phyloP scores from a whole-genome alignment of 2,888 invertebrate genomes.

The Cordylochernes scorpioides region DNA sequence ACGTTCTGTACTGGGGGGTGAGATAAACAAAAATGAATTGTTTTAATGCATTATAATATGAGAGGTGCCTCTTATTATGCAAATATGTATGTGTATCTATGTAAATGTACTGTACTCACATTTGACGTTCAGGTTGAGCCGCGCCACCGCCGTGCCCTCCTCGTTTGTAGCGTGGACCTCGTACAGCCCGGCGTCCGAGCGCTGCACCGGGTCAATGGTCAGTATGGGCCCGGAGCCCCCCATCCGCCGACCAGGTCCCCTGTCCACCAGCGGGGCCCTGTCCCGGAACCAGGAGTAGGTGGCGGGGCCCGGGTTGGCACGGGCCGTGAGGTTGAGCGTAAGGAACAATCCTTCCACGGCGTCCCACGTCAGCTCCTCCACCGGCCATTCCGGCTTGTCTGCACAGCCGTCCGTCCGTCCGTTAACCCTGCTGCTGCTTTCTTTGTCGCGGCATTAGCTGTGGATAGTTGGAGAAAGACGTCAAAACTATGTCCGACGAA shows the following conservation, averaged over 20 bases:
- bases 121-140: too few relatives aligned
- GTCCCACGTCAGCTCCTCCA: constrained; percentile 18
- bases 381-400: constrained; percentile 24
- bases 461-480: too few relatives aligned
- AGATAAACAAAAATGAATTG: too few relatives aligned
- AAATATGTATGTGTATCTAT: too few relatives aligned
- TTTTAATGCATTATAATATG: too few relatives aligned
- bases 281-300: constrained; percentile 50
- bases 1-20: too few relatives aligned
- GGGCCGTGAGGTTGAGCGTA: constrained; percentile 46
- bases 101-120: too few relatives aligned
- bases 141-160: too few relatives aligned
- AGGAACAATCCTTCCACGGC: constrained; percentile 46
- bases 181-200: constrained; percentile 61
- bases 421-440: too few relatives aligned
- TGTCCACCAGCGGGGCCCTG: constrained; percentile 3
- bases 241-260: not conserved
- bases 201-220: constrained; percentile 49
- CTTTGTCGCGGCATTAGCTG: too few relatives aligned
- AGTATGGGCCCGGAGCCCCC: constrained; percentile 27
- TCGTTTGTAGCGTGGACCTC: constrained; percentile 60
- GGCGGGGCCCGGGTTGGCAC: constrained; percentile 53
- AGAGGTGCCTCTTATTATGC: too few relatives aligned
- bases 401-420: constrained; percentile 6
- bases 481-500: too few relatives aligned